Conservation (phyloP, 2,888 invertebrate species). For the Scaptodrosophila latifasciaeformis region DNA sequence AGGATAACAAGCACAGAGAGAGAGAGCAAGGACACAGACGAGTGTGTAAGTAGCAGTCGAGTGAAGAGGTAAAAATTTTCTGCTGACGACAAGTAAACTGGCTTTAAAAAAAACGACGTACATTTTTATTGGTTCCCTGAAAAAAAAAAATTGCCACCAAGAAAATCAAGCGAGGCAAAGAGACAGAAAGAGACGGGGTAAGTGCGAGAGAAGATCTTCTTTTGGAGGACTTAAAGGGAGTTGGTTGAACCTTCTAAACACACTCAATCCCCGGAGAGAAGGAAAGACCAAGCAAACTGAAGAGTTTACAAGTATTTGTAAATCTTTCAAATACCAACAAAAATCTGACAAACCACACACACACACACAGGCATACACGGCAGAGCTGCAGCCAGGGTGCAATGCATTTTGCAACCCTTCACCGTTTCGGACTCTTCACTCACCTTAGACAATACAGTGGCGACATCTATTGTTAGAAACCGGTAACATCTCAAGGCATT, state of each 20-base stretch:
- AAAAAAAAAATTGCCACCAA: neutral
- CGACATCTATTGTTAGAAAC: slow-evolving; percentile 60
- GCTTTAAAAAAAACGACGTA: slow-evolving; percentile 57
- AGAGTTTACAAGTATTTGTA: slow-evolving; percentile 61
- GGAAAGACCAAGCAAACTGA: no score
- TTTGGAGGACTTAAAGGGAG: slow-evolving; percentile 50
- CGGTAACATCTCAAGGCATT: slow-evolving; percentile 60
- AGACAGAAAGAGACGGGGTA: slow-evolving; percentile 25
- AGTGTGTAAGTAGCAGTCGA: slow-evolving; percentile 19
- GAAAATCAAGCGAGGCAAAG: slow-evolving; percentile 36
- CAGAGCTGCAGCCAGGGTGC: slow-evolving; percentile 40
- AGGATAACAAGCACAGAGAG: slow-evolving; percentile 24
- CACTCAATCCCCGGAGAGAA: slow-evolving; percentile 13
- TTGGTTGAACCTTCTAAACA: no score
- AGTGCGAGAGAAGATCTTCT: slow-evolving; percentile 14
- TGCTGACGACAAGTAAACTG: slow-evolving; percentile 60
- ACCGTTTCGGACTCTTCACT: slow-evolving; percentile 5
- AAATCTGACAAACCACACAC: slow-evolving; percentile 55
- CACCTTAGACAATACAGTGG: no score
- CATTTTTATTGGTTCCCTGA: slow-evolving; percentile 68
- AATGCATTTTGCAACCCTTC: slow-evolving; percentile 65
- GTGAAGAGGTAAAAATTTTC: slow-evolving; percentile 61
- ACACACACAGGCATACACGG: slow-evolving; percentile 15
- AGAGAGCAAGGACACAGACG: slow-evolving; percentile 21
- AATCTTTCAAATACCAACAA: slow-evolving; percentile 64